A percentile compares a stretch with the other conserved stretches of the same genome.
Conservation (phyloP, 2,888 invertebrate genomes). For the Isotomurus palustris region DNA sequence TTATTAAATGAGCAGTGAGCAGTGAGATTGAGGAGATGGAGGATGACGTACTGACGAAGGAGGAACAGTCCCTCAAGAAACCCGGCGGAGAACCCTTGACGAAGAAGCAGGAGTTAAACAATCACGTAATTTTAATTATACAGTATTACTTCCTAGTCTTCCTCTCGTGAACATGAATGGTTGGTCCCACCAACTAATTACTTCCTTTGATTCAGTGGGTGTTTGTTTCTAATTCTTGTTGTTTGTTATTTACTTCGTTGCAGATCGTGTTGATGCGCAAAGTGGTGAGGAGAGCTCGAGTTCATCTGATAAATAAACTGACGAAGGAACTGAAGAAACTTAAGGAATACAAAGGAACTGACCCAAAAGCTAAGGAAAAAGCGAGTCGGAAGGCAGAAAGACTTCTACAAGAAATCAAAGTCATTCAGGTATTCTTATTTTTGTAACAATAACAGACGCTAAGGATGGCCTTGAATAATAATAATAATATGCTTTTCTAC, state of each 20-base stretch:
- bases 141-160: background rate
- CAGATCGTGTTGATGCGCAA: slow-evolving; percentile 43
- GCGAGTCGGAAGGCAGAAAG: slow-evolving; percentile 36
- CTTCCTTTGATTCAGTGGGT: background rate
- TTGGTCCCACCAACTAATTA: background rate
- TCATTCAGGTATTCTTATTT: slow-evolving; percentile 29
- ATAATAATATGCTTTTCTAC: slow-evolving; percentile 1
- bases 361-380: slow-evolving; percentile 30
- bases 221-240: background rate
- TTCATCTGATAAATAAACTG: slow-evolving; percentile 37
- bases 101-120: slow-evolving; percentile 41
- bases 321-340: slow-evolving; percentile 30
- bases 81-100: slow-evolving; percentile 21
- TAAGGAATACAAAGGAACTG: slow-evolving; percentile 34
- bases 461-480: background rate
- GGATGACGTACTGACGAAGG: no score
- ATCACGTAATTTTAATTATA: slow-evolving; percentile 39
- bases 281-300: slow-evolving; percentile 28
- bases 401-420: slow-evolving; percentile 36
- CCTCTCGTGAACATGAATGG: no score
- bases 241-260: slow-evolving; percentile 7
- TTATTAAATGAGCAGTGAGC: no score
- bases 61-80: no score
- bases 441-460: background rate
- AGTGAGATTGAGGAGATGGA: no score